A percentile compares a stretch with the other conserved stretches of the same genome.
These are phyloP conservation scores for Zaprionus kolodkinae DNA, from an alignment of 1,140 invertebrate genomes.

Conservation along the genomic window DNA sequence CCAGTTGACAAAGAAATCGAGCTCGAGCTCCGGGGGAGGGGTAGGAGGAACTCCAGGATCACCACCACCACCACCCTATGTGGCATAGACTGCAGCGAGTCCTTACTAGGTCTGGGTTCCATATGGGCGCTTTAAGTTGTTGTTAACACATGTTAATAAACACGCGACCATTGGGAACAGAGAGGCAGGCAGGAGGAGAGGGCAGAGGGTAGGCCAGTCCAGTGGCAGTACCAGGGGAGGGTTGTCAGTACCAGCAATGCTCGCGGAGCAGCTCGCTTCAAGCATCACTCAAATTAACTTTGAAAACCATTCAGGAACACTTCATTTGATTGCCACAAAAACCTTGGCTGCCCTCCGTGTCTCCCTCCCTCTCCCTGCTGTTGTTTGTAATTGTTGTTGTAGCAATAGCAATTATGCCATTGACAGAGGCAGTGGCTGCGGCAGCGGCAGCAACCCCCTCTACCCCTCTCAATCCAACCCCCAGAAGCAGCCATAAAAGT, in stretches of 20 bases:
- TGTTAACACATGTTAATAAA: constrained; percentile 83
- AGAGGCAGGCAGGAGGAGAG: neutral
- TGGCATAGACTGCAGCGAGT: constrained; percentile 14
- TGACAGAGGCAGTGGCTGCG: constrained; percentile 24
- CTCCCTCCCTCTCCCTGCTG: constrained; percentile 22
- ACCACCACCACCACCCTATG: constrained; percentile 13
- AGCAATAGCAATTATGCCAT: constrained; percentile 84
- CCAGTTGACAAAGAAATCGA: constrained; percentile 40
- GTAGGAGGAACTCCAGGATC: constrained; percentile 26
- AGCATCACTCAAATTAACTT: constrained; percentile 84
- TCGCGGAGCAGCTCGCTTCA: constrained; percentile 35
- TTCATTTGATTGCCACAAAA: constrained; percentile 82
- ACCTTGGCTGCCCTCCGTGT: constrained; percentile 12
- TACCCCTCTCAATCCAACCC: neutral
- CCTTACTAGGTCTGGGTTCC: constrained; percentile 28
- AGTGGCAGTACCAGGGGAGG: constrained; percentile 32
- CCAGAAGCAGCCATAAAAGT: constrained; percentile 73
- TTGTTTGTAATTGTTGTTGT: constrained; percentile 79
- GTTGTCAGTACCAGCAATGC: constrained; percentile 72
- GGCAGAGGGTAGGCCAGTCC: neutral
- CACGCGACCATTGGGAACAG: constrained; percentile 51
- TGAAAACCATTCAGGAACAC: constrained; percentile 84
- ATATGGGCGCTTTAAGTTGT: constrained; percentile 80
- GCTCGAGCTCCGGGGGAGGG: too few species aligned
- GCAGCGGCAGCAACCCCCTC: constrained; percentile 13